These are phyloP conservation scores for Tragelaphus scriptus DNA, from an alignment of 2,113 vertebrate species.

Conservation along the genomic window DNA sequence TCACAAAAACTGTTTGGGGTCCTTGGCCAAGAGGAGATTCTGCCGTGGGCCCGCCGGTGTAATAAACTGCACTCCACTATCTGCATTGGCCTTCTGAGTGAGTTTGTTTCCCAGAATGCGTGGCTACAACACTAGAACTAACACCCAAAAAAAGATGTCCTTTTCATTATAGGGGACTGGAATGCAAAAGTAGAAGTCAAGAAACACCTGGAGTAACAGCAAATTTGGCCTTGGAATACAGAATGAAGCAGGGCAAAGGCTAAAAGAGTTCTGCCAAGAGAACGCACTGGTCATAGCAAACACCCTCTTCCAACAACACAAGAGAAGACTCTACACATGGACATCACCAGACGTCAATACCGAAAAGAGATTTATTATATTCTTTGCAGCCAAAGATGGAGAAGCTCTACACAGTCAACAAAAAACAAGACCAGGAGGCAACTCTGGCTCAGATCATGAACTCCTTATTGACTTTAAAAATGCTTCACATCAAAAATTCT, in stretches of 20 bases:
- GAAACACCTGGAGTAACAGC: rapidly evolving
- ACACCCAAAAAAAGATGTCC: background rate
- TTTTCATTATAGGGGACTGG: background rate
- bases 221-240: background rate
- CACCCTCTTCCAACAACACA: background rate
- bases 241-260: background rate
- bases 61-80: no score
- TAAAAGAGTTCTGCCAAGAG: background rate
- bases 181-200: background rate
- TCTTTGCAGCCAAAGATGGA: background rate
- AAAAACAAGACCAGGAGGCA: background rate
- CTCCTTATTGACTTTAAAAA: background rate
- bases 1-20: no score
- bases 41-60: rapidly evolving
- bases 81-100: no score
- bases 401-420: background rate
- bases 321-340: background rate
- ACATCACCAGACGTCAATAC: background rate
- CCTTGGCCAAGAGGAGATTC: no score
- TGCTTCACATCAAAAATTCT: background rate
- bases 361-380: rapidly evolving
- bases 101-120: rapidly evolving
- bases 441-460: background rate
- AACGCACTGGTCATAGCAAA: background rate
- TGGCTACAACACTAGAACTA: background rate